phyloP scores from a whole-genome alignment of 2,797 vertebrate genomes.

The Distichodus sexfasciatus region DNA sequence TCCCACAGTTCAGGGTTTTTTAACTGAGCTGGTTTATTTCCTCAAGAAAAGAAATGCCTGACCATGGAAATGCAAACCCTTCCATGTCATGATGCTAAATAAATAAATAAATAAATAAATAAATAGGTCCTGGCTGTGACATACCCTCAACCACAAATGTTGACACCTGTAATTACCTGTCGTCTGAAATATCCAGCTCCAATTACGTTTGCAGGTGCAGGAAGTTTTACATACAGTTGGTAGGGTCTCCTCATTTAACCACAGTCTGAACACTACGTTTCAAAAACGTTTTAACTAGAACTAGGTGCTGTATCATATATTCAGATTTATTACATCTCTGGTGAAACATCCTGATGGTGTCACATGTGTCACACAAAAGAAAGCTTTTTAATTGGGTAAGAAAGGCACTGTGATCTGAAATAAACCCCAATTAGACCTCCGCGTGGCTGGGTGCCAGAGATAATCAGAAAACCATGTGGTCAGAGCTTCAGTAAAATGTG shows the following conservation, averaged over 20 bases:
- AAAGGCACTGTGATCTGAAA: neutral
- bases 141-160: neutral
- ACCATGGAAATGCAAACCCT: too few relatives aligned
- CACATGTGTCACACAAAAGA: neutral
- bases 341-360: neutral
- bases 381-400: too few relatives aligned
- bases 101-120: neutral
- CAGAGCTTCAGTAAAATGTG: neutral
- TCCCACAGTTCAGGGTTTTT: too few relatives aligned
- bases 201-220: slow-evolving; percentile 6
- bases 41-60: too few relatives aligned
- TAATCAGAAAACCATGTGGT: neutral
- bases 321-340: neutral
- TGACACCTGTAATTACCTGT: neutral
- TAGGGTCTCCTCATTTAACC: neutral
- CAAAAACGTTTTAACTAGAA: neutral
- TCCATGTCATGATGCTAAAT: too few relatives aligned
- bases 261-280: neutral
- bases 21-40: too few relatives aligned
- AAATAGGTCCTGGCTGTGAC: neutral
- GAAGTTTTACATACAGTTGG: neutral
- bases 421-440: neutral
- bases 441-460: neutral
- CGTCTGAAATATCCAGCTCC: neutral
- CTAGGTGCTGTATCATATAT: too few relatives aligned